A percentile compares a stretch with the other conserved stretches of the same genome.
Evolutionary conservation across 1,140 invertebrate species (phyloP).

Genomic region (Tetraneura akinire): DNA sequence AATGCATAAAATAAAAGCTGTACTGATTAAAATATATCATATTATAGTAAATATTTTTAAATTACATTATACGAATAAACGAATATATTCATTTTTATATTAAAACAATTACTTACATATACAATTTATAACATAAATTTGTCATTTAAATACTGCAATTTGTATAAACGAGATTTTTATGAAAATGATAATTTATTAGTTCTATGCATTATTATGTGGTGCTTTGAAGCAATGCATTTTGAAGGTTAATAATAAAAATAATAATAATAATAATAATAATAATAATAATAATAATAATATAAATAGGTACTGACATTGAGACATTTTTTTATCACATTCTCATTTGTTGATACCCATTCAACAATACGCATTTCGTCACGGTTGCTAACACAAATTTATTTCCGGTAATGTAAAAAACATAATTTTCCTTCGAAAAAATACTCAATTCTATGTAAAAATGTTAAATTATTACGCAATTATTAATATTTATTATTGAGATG

Average conservation of each 20-base stretch:
- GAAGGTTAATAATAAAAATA: conserved; percentile 39
- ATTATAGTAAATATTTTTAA: no score
- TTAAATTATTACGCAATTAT: conserved; percentile 11
- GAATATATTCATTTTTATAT: no score
- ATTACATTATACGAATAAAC: no score
- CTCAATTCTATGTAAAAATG: conserved; percentile 10
- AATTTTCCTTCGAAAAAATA: conserved; percentile 40
- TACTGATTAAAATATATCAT: no score
- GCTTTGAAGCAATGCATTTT: conserved; percentile 13
- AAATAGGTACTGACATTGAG: conserved; percentile 49
- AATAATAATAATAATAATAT: conserved; percentile 36
- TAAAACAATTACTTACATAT: no score
- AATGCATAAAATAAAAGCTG: no score
- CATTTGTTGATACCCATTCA: conserved; percentile 36
- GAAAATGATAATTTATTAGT: neutral
- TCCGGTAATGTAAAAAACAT: conserved; percentile 29
- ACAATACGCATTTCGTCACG: conserved; percentile 46
- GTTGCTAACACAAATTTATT: conserved; percentile 36
- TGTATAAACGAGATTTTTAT: neutral
- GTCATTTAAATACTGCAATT: no score
- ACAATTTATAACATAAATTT: no score
- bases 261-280: conserved; percentile 21
- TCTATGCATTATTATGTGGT: conserved; percentile 8
- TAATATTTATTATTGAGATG: conserved; percentile 45
- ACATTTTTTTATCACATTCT: conserved; percentile 47